Percentiles rank a stretch among this genome's conserved stretches.
Conservation (phyloP, 1,140 invertebrate species). For the Hirudo medicinalis region DNA sequence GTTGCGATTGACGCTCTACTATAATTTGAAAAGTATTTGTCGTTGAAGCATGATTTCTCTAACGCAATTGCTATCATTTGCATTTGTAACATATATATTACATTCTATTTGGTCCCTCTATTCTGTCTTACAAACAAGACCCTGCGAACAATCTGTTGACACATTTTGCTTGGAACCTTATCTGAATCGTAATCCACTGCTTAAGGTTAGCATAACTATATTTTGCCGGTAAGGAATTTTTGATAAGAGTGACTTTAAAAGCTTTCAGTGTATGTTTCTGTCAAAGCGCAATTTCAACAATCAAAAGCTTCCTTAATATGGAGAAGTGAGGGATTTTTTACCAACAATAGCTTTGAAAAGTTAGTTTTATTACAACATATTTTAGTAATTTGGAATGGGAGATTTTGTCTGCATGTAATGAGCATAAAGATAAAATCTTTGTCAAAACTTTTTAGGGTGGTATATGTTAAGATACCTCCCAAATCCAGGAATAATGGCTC, state of each 20-base stretch:
- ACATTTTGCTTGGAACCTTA: constrained; percentile 36
- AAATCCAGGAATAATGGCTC: constrained; percentile 63
- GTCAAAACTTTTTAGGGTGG: constrained; percentile 40
- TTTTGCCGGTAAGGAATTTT: neutral
- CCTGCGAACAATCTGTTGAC: constrained; percentile 46
- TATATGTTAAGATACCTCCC: constrained; percentile 47
- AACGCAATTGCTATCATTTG: constrained; percentile 43
- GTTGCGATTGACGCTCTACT: no score
- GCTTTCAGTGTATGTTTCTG: constrained; percentile 27
- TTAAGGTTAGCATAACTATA: neutral
- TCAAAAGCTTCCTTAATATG: constrained; percentile 23
- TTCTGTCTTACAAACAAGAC: constrained; percentile 55
- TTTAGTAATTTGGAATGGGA: neutral
- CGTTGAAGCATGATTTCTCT: constrained; percentile 3
- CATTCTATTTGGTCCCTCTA: constrained; percentile 61
- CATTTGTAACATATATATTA: constrained; percentile 56
- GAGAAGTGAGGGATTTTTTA: constrained; percentile 21
- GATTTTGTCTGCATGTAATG: constrained; percentile 11
- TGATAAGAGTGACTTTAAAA: constrained; percentile 7
- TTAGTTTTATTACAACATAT: constrained; percentile 21
- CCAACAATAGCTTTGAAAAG: constrained; percentile 27
- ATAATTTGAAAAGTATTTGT: no score
- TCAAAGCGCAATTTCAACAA: constrained; percentile 19
- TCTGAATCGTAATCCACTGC: constrained; percentile 26
- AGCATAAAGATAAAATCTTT: constrained; percentile 8